Percentiles rank a stretch among this genome's conserved stretches.
Conservation (phyloP, 2,888 invertebrate species). For the Hyles lineata region DNA sequence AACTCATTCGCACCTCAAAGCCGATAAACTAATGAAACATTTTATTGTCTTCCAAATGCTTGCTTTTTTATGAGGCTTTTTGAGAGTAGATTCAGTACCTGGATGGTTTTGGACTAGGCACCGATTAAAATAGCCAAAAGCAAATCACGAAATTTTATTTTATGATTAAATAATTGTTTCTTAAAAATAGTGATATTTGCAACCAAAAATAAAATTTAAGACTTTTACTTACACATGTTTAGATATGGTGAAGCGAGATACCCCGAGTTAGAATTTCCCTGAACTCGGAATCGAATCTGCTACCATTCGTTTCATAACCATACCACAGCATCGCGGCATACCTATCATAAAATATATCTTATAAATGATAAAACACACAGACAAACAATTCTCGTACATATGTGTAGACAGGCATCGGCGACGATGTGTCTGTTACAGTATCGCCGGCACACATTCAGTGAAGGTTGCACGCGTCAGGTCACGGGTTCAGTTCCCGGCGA, state of each 20-base stretch:
- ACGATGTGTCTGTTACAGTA: conserved; percentile 17
- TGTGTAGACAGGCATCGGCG: neutral
- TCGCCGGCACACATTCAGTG: conserved; percentile 11
- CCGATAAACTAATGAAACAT: neutral
- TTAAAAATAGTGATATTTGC: too few relatives aligned
- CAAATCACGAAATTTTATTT: too few relatives aligned
- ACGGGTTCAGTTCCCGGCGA: conserved; percentile 18
- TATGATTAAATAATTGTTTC: too few relatives aligned
- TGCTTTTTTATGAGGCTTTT: neutral
- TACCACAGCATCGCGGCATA: too few relatives aligned
- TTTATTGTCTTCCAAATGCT: neutral
- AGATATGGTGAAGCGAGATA: neutral
- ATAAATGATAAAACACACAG: neutral
- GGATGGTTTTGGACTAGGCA: neutral
- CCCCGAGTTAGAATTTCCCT: neutral
- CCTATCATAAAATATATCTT: neutral
- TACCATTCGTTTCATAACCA: too few relatives aligned
- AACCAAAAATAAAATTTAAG: too few relatives aligned
- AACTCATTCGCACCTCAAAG: neutral
- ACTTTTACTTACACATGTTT: neutral
- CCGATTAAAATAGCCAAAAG: neutral
- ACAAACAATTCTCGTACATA: neutral
- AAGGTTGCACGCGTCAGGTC: conserved; percentile 17
- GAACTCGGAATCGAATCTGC: too few relatives aligned
- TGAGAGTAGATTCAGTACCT: neutral